Base-by-base conservation (phyloP, 2,113 vertebrate species). In the Proterorhinus semilunaris region DNA sequence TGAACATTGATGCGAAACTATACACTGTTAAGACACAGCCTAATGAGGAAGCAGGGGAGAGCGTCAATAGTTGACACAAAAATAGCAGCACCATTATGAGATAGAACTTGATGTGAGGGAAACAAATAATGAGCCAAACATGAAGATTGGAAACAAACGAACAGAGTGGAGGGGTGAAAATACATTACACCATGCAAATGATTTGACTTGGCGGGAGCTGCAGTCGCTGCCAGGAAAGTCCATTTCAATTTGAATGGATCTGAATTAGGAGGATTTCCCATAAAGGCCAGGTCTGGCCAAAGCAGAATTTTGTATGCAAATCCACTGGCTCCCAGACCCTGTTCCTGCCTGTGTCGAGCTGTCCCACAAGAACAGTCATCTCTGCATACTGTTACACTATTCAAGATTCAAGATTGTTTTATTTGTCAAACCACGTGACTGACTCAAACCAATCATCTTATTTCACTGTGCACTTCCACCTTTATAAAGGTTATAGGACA, bases 191-290 rank as follows among this genome's bases (percentile, higher is more conserved):
- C 83, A 84, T 90, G 86, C 86, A 89, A 91, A 91, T 89, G 82
- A 89, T 83, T 89, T 92, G 91, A 91, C 90, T 85, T 81, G 21
- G 75, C 75, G 73, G 75, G 83, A 86, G 81, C 80, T 66, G 65
- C 57, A 65, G 75, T 75, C 79, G 78, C 88, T 87, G 91, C 91
- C 91, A 91, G 89, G 76, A 88, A 89, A 92, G 90, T 87, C 85
- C 83, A 90, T 92, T 92, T 91, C 84, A 88, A 91, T 91, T 92
- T 89, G 88, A 90, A 92, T 88, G 87, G 83, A 87, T 91, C 81
- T 83, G 86, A 92, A 92, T 91, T 91, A 92, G 92, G 89, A 91
- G 90, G 90, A 91, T 91, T 91, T 89, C 85, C 86, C 79, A 86
- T 85, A 87, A 88, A 89, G 82, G 81, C 81, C 79, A 87, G 81